A percentile compares a stretch with the other conserved stretches of the same genome.
These are phyloP conservation scores for Orbicella faveolata DNA, from an alignment of 64 coral and sea anemone species.

Conservation along the genomic window DNA sequence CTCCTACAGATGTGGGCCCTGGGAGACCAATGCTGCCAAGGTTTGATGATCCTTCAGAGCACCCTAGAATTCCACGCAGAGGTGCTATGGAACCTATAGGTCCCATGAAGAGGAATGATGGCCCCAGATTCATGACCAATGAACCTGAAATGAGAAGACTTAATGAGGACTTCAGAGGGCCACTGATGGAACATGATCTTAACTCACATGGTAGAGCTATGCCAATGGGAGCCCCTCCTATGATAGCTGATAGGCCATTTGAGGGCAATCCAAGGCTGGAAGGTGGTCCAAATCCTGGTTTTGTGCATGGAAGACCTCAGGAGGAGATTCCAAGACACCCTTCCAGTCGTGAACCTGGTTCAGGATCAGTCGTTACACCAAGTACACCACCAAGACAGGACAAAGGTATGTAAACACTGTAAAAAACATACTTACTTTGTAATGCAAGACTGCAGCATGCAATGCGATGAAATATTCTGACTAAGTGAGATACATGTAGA, in stretches of 20 bases:
- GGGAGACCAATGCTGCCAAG: conserved; percentile 40
- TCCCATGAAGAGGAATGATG: conserved; percentile 15
- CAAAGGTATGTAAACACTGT: neutral
- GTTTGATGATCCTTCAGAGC: conserved; percentile 28
- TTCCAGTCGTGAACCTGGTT: neutral
- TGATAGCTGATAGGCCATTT: conserved; percentile 38
- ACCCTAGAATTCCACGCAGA: conserved; percentile 10
- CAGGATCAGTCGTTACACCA: neutral
- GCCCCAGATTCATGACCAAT: neutral
- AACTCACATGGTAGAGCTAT: neutral
- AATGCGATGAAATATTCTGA: no score
- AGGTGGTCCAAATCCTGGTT: neutral
- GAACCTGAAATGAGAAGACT: conserved; percentile 10
- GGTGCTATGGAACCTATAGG: conserved; percentile 28
- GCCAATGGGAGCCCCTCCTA: neutral
- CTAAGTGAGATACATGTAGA: no score
- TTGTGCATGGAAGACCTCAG: conserved; percentile 36
- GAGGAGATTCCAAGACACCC: conserved; percentile 39
- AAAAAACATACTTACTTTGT: no score
- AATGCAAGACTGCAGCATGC: no score
- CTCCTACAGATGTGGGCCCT: neutral
- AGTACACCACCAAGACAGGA: conserved; percentile 34
- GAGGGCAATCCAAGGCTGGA: conserved; percentile 13
- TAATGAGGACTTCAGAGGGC: conserved; percentile 55
- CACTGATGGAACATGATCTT: conserved; percentile 5